A percentile compares a stretch with the other conserved stretches of the same genome.
These are phyloP conservation scores for Nycticebus coucang DNA, from an alignment of 2,113 vertebrate species.

Conservation along the genomic window DNA sequence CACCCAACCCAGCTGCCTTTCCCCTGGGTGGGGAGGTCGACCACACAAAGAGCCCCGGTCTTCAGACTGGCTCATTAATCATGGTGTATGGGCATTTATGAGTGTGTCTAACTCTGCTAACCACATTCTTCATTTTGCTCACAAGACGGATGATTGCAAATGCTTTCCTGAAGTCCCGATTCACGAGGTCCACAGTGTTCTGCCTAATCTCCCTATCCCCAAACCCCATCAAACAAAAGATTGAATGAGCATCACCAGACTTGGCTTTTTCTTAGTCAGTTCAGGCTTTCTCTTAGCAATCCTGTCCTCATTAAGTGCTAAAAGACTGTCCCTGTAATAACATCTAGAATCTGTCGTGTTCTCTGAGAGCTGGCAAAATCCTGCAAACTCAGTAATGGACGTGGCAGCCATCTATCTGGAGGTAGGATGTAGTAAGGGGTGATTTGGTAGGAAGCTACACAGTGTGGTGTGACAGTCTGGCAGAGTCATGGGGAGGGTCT, in stretches of 20 bases:
- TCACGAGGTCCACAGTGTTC: background rate
- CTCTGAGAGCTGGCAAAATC: background rate
- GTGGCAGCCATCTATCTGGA: background rate
- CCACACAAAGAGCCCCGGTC: fast-evolving
- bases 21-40: background rate
- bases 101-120: background rate
- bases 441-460: too few species aligned
- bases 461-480: background rate
- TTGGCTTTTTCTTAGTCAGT: background rate
- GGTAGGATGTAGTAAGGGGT: background rate
- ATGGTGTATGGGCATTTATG: background rate
- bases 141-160: background rate
- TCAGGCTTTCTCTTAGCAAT: background rate
- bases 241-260: background rate
- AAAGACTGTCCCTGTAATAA: background rate
- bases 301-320: background rate
- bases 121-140: background rate
- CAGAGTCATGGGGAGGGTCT: background rate
- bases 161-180: background rate
- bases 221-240: background rate
- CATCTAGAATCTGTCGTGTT: background rate
- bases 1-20: background rate
- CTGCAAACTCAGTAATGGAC: too few species aligned
- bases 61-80: background rate
- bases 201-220: background rate